Evolutionary conservation across 1,140 invertebrate species (phyloP).

Genomic region (Drosophila hydei): DNA sequence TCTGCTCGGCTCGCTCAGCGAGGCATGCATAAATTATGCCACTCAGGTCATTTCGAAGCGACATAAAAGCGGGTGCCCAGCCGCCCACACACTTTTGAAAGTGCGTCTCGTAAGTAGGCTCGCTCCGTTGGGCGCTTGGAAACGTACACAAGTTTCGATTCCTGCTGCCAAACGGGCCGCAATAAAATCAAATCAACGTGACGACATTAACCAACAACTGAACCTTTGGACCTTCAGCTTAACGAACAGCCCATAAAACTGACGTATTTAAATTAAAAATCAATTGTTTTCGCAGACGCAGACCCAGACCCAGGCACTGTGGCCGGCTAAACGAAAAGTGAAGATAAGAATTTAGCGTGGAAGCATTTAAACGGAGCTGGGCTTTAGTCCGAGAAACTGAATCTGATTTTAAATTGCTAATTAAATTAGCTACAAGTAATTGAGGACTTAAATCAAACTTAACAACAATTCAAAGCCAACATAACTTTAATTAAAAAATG

Average conservation of each 20-base stretch:
- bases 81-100: neutral
- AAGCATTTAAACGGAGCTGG: neutral
- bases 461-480: too few relatives aligned
- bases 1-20: constrained; percentile 29
- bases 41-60: constrained; percentile 31
- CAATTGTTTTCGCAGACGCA: constrained; percentile 47
- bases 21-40: constrained; percentile 72
- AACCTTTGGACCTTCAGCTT: constrained; percentile 3
- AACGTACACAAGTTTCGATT: constrained; percentile 22
- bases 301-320: neutral
- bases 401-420: neutral
- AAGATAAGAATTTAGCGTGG: neutral
- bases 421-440: neutral
- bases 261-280: constrained; percentile 77
- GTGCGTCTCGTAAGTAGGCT: constrained; percentile 37
- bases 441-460: too few relatives aligned
- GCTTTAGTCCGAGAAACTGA: neutral
- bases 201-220: constrained; percentile 57
- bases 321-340: neutral
- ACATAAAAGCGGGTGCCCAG: constrained; percentile 57
- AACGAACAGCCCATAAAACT: constrained; percentile 52
- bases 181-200: constrained; percentile 81
- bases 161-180: constrained; percentile 54
- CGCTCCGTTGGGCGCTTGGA: constrained; percentile 8
- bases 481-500: too few relatives aligned